These are phyloP conservation scores for Dendrolimus punctatus DNA, from an alignment of 1,140 invertebrate species.

Conservation along the genomic window DNA sequence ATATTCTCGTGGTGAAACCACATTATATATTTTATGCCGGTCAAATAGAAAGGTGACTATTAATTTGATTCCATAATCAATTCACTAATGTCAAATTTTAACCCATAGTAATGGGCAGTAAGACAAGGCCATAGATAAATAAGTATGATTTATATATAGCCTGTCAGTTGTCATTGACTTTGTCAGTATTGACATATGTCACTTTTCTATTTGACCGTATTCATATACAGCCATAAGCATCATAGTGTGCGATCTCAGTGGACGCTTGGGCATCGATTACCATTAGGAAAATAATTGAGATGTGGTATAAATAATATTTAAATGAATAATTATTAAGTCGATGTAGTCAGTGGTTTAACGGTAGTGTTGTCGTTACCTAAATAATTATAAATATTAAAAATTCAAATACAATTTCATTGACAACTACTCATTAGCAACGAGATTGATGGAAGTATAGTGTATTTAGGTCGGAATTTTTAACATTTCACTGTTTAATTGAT, in stretches of 20 bases:
- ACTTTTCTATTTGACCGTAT: not conserved
- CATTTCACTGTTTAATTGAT: slow-evolving; percentile 24
- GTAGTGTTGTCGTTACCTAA: slow-evolving; percentile 63
- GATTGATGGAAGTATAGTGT: slow-evolving; percentile 25
- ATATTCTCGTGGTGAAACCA: no score
- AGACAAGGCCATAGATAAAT: not conserved
- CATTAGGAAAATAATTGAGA: slow-evolving; percentile 48
- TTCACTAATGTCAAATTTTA: not conserved
- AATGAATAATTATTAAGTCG: slow-evolving; percentile 51
- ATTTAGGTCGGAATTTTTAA: slow-evolving; percentile 28
- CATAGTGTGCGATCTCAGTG: slow-evolving; percentile 25
- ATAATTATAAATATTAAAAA: slow-evolving; percentile 20
- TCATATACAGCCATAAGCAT: not conserved
- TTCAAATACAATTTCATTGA: slow-evolving; percentile 20
- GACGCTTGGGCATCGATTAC: slow-evolving; percentile 38
- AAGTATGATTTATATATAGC: not conserved
- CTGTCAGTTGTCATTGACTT: not conserved
- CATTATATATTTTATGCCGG: no score
- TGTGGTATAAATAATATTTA: slow-evolving; percentile 60
- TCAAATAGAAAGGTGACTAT: no score
- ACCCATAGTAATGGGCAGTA: not conserved
- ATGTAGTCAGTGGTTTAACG: slow-evolving; percentile 64
- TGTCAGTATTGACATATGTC: not conserved
- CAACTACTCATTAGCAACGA: slow-evolving; percentile 34
- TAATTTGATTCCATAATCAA: no score